phyloP scores from a whole-genome alignment of 2,888 invertebrate genomes.

The Heliconius cydno region DNA sequence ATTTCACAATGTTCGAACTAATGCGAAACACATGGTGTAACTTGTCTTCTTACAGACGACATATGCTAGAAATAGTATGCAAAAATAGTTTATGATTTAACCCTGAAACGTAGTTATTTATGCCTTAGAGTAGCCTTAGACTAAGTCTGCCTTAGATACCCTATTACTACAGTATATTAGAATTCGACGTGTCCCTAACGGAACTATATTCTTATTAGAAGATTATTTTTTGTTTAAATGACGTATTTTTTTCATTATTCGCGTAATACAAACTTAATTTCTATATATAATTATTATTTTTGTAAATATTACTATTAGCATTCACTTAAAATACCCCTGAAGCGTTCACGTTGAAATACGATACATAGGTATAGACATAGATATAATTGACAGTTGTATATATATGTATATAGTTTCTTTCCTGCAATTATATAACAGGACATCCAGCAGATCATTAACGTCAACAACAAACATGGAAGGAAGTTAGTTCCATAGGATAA shows the following conservation, averaged over 20 bases:
- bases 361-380: not conserved
- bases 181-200: no score
- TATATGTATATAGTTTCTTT: not conserved
- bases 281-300: no score
- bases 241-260: no score
- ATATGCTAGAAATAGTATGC: not conserved
- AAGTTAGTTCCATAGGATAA: constrained; percentile 32
- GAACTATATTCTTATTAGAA: no score
- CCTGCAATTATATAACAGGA: not conserved
- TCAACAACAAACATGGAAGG: constrained; percentile 31
- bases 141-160: not conserved
- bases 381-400: not conserved
- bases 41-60: constrained; percentile 17
- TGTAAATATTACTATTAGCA: no score
- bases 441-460: constrained; percentile 6
- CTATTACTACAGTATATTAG: not conserved
- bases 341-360: not conserved
- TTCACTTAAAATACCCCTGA: not conserved
- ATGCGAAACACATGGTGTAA: constrained; percentile 17
- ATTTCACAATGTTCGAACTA: constrained; percentile 9
- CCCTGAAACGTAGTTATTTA: not conserved
- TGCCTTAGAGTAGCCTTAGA: not conserved
- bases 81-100: constrained; percentile 19
- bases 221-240: no score
- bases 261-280: no score